phyloP scores from a whole-genome alignment of 2,113 vertebrate genomes.

The Noctilio leporinus region DNA sequence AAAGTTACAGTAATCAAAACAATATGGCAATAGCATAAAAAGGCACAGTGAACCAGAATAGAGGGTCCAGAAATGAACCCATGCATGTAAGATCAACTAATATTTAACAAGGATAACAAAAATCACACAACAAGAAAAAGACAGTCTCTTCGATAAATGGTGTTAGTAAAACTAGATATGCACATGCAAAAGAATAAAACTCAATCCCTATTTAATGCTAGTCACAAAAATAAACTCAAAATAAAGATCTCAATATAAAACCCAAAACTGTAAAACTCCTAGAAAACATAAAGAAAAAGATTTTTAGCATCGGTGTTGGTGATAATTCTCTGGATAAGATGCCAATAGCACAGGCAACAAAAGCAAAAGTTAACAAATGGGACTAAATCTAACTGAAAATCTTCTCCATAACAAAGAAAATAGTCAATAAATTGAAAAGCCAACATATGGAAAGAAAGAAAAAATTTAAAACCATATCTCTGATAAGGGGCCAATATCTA shows the following conservation, averaged over 20 bases:
- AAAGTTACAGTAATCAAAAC: too few relatives aligned
- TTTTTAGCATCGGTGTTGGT: too few relatives aligned
- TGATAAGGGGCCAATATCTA: background rate
- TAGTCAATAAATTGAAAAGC: background rate
- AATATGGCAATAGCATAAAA: too few relatives aligned
- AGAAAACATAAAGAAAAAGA: too few relatives aligned
- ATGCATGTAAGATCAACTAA: background rate
- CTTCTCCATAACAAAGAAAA: background rate
- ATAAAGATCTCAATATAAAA: too few relatives aligned
- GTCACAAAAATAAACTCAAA: too few relatives aligned
- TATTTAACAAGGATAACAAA: background rate
- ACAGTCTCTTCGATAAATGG: too few relatives aligned
- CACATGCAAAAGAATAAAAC: too few relatives aligned
- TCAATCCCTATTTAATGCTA: too few relatives aligned
- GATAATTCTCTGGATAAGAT: background rate
- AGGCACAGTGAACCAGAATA: too few relatives aligned
- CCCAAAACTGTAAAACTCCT: too few relatives aligned
- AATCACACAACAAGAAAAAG: background rate
- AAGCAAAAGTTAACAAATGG: background rate
- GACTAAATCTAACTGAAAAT: background rate
- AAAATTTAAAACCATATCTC: background rate
- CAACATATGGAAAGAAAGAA: background rate
- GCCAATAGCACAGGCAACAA: background rate
- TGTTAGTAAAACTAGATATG: too few relatives aligned
- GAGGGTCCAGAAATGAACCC: background rate